Conservation (phyloP, 2,113 vertebrate species). For the Lota lota region DNA sequence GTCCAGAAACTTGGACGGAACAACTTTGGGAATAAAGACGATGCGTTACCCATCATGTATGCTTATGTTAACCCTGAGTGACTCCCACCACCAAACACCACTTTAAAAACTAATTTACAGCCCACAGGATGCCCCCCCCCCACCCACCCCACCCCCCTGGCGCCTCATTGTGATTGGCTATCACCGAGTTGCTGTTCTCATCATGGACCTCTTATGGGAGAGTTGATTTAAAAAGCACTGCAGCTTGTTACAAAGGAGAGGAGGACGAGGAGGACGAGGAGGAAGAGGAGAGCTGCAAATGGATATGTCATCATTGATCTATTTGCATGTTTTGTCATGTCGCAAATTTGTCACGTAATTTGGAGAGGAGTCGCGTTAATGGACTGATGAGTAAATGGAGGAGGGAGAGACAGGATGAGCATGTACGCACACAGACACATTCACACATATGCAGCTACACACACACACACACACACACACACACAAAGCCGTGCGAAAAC, state of each 20-base stretch:
- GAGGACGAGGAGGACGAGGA: constrained; percentile 2
- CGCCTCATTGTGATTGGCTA: constrained; percentile 1
- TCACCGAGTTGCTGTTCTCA: neutral
- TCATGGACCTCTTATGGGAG: neutral
- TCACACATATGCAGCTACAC: neutral
- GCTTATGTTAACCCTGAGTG: no score
- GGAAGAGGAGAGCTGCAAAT: constrained; percentile 39
- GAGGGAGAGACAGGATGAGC: constrained; percentile 38
- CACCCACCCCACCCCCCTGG: no score
- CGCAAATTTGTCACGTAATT: constrained; percentile 49
- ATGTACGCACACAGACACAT: no score
- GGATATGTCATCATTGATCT: constrained; percentile 52
- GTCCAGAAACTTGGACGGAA: no score
- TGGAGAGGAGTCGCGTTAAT: constrained; percentile 59
- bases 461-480: no score
- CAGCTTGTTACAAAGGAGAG: neutral
- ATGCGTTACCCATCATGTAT: no score
- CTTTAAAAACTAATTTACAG: no score
- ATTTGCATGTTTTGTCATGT: constrained; percentile 63
- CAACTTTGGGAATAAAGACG: no score
- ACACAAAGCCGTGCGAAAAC: no score
- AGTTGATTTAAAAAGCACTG: constrained; percentile 25
- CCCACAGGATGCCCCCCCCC: no score
- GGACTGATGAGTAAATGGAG: constrained; percentile 54
- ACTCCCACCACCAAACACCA: no score